Base-by-base conservation (phyloP, 1,140 invertebrate genomes). In the Drosophila ambigua region DNA sequence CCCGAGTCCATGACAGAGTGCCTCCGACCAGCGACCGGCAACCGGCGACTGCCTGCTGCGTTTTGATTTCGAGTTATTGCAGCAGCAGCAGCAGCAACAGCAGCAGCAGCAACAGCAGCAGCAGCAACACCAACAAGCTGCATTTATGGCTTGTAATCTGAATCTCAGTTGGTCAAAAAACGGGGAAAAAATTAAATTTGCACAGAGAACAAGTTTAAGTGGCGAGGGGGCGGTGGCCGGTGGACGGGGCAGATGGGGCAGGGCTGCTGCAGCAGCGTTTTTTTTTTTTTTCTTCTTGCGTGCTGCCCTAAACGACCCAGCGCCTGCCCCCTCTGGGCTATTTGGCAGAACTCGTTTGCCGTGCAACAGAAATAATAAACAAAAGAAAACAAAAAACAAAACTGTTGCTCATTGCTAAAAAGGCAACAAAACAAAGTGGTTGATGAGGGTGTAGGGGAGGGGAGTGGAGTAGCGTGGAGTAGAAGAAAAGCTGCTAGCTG, bases 51-150 rank as follows among this genome's bases (percentile, higher is more conserved):
- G 61, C 81, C 76, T 15, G 82, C 78, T 85, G 81, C 55, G 82
- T 65, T 85, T 85, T 85, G 82, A 88, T 82, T 82, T 87, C 78
- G 75, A 88, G 82, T 88, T 87, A 85, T 85, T 87, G 78, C 74
- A 59, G 52, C 61, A 62, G 20, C 15, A 72, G 46, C 57, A 54
- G n/a, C 57, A 52, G n/a, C 26, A 54, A 23, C 50, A 54, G 15
- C 49, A 43, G 45, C 49, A 58, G 16, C 49, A 58, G 24, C 61
- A 58, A 28, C 53, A 46, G 15, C 52, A 52, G 20, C 44, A 43
- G 43, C 57, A 52, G 43, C 51, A 59, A 48, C 74, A 51, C 23
- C 51, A 50, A 50, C 46, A 28, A 23, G 24, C 43, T 64, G 77
- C 80, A 71, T 84, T 77, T 73, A 85, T 85, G 62, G 78, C 82